A percentile compares a stretch with the other conserved stretches of the same genome.
Evolutionary conservation across 2,888 invertebrate genomes (phyloP).

Genomic region (Mayetiola destructor): DNA sequence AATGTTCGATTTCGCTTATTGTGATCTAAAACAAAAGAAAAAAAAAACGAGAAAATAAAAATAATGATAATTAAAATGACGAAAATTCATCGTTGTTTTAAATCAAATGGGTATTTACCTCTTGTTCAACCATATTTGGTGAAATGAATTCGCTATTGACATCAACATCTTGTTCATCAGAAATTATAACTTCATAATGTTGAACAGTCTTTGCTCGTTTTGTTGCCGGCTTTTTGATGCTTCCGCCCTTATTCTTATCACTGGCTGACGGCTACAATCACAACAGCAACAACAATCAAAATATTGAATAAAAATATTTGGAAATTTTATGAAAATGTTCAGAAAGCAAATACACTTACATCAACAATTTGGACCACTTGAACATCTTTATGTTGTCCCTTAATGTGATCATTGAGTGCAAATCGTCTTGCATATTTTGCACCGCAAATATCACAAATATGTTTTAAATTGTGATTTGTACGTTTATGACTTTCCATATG

Average conservation of each 20-base stretch:
- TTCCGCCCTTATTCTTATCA: not conserved
- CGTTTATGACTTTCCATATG: constrained; percentile 62
- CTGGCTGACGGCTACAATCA: not conserved
- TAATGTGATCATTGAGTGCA: constrained; percentile 58
- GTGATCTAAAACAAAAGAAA: constrained; percentile 25
- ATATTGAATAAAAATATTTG: not conserved
- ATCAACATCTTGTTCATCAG: constrained; percentile 23
- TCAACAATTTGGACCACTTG: constrained; percentile 19
- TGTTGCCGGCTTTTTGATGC: not conserved
- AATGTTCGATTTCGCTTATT: constrained; percentile 25
- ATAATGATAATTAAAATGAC: not conserved
- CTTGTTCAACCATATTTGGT: constrained; percentile 19
- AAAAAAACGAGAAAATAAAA: not conserved
- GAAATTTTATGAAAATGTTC: not conserved
- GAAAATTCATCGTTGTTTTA: not conserved
- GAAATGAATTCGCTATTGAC: constrained; percentile 25
- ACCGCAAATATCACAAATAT: constrained; percentile 54
- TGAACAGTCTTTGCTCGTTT: not conserved
- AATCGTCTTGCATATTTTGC: constrained; percentile 62
- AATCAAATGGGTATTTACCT: not conserved
- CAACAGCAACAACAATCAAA: no score
- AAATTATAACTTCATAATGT: not conserved
- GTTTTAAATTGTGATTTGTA: constrained; percentile 49
- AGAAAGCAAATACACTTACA: not conserved
- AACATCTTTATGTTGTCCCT: constrained; percentile 43